Evolutionary conservation across 2,797 vertebrate genomes (phyloP).

Genomic region (Ctenochaetus hawaiiensis): DNA sequence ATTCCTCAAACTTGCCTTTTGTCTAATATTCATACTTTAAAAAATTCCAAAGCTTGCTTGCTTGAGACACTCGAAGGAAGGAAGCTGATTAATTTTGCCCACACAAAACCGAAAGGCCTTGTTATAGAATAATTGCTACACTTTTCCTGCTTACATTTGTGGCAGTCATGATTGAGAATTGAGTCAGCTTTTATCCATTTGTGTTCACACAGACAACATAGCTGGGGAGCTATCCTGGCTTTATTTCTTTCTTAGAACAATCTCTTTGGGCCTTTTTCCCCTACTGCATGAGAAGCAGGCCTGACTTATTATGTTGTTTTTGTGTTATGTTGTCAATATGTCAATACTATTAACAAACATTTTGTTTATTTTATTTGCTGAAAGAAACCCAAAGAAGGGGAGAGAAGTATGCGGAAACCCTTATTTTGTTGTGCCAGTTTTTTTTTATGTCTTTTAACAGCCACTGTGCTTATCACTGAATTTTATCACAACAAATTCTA

Average conservation of each 20-base stretch:
- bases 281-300: background rate
- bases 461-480: too few relatives aligned
- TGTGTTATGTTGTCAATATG: background rate
- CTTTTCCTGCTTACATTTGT: background rate
- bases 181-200: background rate
- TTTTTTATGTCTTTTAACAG: background rate
- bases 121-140: too few relatives aligned
- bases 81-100: background rate
- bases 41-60: too few relatives aligned
- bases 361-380: background rate
- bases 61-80: too few relatives aligned
- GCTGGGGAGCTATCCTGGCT: background rate
- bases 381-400: background rate
- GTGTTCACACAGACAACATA: background rate
- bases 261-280: rapidly evolving
- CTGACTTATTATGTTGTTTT: background rate
- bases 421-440: background rate
- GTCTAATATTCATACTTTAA: background rate
- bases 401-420: too few relatives aligned
- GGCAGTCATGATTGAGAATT: background rate
- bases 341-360: background rate
- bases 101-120: background rate
- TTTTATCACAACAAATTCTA: background rate
- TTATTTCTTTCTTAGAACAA: background rate
- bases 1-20: rapidly evolving